Evolutionary conservation across 2,113 vertebrate species (phyloP), one percentile per base, ranked within the genome.

Genomic region (Micronycteris hirsuta): DNA sequence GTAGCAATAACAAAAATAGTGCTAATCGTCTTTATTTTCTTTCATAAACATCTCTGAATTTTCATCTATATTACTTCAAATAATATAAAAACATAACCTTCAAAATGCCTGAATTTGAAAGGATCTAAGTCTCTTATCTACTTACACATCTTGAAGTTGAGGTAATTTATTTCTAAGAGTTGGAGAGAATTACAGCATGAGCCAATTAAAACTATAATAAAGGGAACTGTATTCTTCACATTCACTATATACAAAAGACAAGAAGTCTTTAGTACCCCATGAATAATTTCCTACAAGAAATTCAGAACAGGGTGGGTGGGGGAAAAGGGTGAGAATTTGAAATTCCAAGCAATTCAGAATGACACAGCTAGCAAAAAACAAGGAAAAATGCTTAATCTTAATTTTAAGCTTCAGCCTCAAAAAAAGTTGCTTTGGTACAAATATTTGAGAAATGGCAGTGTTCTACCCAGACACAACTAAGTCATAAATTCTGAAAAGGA

Each of bases 291-390:
- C 73, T 83, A 97, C 68, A 91, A 95, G 89, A 97, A 97, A 95
- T 95, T 89, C 96, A 88, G 89, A 97, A 96, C 81, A 86, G 77
- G 68, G 97, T 97, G 96, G 85, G 96, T 96, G 95, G 96, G 90
- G 16, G 67, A 85, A 97, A 95, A 86, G 91, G 86, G 73, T 94
- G 95, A 97, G 70, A 97, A 96, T 95, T 77, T 96, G 87, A 97
- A 95, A 98, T 96, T 98, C 97, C 97, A 96, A 49, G 91, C 96
- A 96, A 96, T 96, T 97, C 96, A 97, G 91, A 97, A 96, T 97
- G 96, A 95, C 96, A 97, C 36, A 96, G 94, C 78, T 86, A 80
- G 78, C 89, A 90, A 81, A 94, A 91, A 94, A 96, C 52, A 95
- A 89, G 43, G 82, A 77, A 96, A 97, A 97, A 95, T 94, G 90